Percentiles rank a stretch among this genome's conserved stretches.
Conservation (phyloP, 2,113 vertebrate species). For the Shinisaurus crocodilurus region DNA sequence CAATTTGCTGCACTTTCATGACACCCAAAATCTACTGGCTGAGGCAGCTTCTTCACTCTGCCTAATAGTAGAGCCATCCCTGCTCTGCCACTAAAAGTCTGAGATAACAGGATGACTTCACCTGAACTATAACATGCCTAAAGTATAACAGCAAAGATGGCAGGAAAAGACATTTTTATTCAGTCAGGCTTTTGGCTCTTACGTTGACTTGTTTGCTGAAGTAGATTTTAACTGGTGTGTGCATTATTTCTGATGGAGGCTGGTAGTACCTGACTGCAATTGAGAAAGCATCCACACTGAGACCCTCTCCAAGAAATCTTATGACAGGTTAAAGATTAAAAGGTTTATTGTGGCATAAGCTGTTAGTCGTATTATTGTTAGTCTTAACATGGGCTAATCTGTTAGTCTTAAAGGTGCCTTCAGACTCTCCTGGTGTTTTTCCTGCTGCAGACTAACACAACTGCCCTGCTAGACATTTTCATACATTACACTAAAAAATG, state of each 20-base stretch:
- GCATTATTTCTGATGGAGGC: neutral
- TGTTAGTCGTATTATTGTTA: neutral
- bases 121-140: neutral
- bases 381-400: neutral
- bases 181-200: neutral
- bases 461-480: neutral
- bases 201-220: neutral
- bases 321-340: neutral
- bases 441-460: neutral
- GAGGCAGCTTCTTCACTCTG: too few relatives aligned
- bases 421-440: neutral
- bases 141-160: neutral
- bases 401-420: neutral
- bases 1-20: too few relatives aligned
- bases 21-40: too few relatives aligned
- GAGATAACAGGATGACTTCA: neutral
- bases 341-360: neutral
- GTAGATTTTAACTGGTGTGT: neutral
- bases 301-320: neutral
- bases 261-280: neutral
- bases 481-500: neutral
- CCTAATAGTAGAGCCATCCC: too few relatives aligned
- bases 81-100: neutral
- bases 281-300: conserved; percentile 2
- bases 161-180: neutral